Conservation (phyloP, 1,140 invertebrate species). For the Acyrthosiphon pisum region DNA sequence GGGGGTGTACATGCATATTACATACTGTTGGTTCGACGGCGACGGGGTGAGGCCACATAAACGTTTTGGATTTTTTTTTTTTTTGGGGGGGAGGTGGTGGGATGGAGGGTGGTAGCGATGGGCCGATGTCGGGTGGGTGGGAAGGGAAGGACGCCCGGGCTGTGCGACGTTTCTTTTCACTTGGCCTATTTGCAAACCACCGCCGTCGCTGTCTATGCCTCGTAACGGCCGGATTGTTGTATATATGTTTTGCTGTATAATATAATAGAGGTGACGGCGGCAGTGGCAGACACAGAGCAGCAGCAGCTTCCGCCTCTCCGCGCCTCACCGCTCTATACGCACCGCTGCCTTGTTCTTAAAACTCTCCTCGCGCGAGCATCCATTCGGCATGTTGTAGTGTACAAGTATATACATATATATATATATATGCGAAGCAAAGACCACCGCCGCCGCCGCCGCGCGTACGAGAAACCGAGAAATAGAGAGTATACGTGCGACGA, state of each 20-base stretch:
- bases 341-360: background rate
- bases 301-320: background rate
- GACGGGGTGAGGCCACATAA: background rate
- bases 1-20: background rate
- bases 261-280: slow-evolving; percentile 1
- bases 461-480: background rate
- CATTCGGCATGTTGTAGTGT: background rate
- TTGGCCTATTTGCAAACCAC: slow-evolving; percentile 14
- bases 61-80: background rate
- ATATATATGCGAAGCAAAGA: background rate
- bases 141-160: background rate
- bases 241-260: background rate
- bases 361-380: background rate
- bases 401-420: background rate
- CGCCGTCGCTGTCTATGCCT: background rate
- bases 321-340: background rate
- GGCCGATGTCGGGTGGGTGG: background rate
- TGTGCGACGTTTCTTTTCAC: background rate
- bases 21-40: background rate
- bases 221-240: background rate
- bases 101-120: background rate
- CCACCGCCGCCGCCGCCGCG: too few relatives aligned
- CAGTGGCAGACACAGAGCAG: background rate
- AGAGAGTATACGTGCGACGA: background rate
- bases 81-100: too few relatives aligned